phyloP scores from a whole-genome alignment of 1,140 invertebrate genomes.

The Portunus trituberculatus region DNA sequence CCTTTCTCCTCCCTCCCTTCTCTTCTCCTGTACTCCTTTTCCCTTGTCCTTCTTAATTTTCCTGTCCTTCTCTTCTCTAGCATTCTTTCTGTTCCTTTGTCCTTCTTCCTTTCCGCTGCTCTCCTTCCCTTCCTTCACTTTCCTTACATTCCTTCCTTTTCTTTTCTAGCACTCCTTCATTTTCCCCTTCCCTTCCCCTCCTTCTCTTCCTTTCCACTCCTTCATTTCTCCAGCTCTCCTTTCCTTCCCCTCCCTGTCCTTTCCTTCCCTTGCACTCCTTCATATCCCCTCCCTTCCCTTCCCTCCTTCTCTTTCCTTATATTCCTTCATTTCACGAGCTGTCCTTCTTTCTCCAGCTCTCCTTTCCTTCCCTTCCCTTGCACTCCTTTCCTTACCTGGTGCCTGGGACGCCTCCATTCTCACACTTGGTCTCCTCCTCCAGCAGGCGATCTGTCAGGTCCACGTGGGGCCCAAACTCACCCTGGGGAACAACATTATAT shows the following conservation, averaged over 20 bases:
- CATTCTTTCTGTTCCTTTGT: too few species aligned
- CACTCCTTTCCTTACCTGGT: constrained; percentile 38
- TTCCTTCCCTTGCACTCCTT: too few species aligned
- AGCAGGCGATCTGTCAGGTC: constrained; percentile 63
- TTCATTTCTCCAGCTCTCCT: too few species aligned
- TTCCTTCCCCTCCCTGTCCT: too few species aligned
- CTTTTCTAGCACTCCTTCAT: background rate
- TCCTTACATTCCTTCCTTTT: background rate
- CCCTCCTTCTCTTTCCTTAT: too few species aligned
- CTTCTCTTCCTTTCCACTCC: background rate
- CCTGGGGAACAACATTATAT: background rate
- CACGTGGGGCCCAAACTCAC: background rate
- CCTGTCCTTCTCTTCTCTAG: background rate
- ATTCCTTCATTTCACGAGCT: constrained; percentile 81
- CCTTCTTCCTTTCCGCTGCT: too few species aligned
- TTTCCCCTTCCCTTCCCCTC: too few species aligned
- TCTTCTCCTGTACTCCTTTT: background rate
- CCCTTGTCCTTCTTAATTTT: background rate
- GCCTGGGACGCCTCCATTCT: constrained; percentile 56
- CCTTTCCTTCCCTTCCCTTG: background rate
- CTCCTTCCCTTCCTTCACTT: background rate
- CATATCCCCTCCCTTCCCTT: constrained; percentile 79
- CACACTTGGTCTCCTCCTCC: constrained; percentile 63
- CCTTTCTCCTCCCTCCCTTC: too few species aligned
- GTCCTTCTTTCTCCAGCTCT: too few species aligned